These are phyloP conservation scores for Coelinius sp. DNA, from an alignment of 2,888 invertebrate species.

Conservation along the genomic window DNA sequence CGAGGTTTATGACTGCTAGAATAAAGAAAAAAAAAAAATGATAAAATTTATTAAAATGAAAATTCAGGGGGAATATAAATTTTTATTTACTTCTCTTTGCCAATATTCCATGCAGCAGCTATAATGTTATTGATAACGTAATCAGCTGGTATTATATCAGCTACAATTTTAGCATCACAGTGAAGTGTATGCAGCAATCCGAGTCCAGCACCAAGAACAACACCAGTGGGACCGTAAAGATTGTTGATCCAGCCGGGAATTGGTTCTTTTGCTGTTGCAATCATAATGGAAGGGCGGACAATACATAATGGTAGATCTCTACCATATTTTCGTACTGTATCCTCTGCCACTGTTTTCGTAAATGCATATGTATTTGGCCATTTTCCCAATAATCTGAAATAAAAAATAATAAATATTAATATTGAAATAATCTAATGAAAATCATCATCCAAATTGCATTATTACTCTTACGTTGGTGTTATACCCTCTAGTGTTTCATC, in stretches of 20 bases:
- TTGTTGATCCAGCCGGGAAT: conserved; percentile 79
- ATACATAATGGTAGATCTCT: conserved; percentile 77
- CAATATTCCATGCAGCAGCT: conserved; percentile 74
- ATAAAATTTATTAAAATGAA: not conserved
- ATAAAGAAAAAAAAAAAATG: not conserved
- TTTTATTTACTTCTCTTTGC: conserved; percentile 51
- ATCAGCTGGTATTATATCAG: conserved; percentile 81
- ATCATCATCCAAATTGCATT: not conserved
- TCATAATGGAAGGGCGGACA: conserved; percentile 78
- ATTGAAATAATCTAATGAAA: not conserved
- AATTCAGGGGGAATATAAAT: not conserved
- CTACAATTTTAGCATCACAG: conserved; percentile 72
- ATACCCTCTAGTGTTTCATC: conserved; percentile 57
- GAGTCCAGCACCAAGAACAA: conserved; percentile 72
- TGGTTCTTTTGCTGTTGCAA: conserved; percentile 69
- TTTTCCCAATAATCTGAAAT: conserved; percentile 70
- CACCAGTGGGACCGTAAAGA: conserved; percentile 78
- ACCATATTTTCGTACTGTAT: conserved; percentile 73
- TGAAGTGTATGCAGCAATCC: conserved; percentile 77
- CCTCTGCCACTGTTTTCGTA: conserved; percentile 82
- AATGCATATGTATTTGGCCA: conserved; percentile 84
- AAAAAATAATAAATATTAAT: not conserved
- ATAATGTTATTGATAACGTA: conserved; percentile 77
- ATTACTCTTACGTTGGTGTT: conserved; percentile 60
- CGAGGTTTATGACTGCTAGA: not conserved